Evolutionary conservation across 2,113 vertebrate species (phyloP).

Genomic region (Malurus elegans): DNA sequence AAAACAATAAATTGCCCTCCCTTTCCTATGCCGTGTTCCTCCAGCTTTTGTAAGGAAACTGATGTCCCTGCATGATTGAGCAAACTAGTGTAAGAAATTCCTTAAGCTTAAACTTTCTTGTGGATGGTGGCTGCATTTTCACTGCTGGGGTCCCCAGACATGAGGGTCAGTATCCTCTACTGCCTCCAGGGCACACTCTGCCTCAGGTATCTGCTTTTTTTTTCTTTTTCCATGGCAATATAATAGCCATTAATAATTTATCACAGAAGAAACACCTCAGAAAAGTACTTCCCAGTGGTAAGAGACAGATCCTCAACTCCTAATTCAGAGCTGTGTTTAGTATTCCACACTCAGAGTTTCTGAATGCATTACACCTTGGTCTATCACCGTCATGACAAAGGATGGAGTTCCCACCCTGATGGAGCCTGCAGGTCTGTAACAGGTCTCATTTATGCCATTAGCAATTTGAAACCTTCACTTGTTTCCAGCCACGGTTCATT

Average conservation of each 20-base stretch:
- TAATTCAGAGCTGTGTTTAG: background rate
- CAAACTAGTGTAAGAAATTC: background rate
- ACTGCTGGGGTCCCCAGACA: background rate
- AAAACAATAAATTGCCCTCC: background rate
- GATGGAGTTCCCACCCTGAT: background rate
- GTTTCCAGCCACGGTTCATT: background rate
- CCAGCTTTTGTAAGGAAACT: background rate
- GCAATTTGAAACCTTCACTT: background rate
- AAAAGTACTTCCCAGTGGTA: background rate
- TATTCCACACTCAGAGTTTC: background rate
- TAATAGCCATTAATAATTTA: background rate
- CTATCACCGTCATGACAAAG: background rate
- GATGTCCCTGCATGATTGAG: background rate
- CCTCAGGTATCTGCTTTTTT: background rate
- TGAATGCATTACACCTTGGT: background rate
- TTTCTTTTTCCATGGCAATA: background rate
- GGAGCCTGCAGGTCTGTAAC: background rate
- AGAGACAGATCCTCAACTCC: background rate
- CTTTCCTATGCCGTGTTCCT: background rate
- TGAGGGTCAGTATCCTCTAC: background rate
- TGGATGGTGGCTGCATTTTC: background rate
- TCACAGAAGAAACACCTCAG: background rate
- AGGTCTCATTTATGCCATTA: background rate
- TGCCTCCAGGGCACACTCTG: background rate
- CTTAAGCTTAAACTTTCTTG: background rate